These are phyloP conservation scores for Tokudaia tokunoshimensis DNA, from an alignment of 2,797 vertebrate species.

Conservation along the genomic window DNA sequence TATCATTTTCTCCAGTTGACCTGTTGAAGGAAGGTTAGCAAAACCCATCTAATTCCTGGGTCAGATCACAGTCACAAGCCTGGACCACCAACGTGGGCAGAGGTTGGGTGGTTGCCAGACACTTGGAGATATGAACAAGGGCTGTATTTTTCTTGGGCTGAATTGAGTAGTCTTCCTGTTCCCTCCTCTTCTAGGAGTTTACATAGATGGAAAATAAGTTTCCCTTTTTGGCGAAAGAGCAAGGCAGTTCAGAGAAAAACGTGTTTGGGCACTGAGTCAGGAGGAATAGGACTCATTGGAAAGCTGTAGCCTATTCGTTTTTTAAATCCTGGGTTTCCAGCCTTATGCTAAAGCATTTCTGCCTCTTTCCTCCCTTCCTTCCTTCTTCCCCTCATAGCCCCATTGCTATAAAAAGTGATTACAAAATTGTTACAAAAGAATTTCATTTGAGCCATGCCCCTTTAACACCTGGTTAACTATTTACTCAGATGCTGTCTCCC, in stretches of 20 bases:
- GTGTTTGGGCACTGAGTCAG: slow-evolving; percentile 73
- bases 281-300: slow-evolving; percentile 70
- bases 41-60: slow-evolving; percentile 71
- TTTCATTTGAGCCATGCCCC: slow-evolving; percentile 28
- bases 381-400: not conserved
- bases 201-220: slow-evolving; percentile 78
- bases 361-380: not conserved
- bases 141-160: slow-evolving; percentile 81
- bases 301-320: slow-evolving; percentile 60
- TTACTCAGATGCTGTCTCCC: not conserved
- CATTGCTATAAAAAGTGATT: slow-evolving; percentile 14
- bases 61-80: slow-evolving; percentile 19
- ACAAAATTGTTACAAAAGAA: slow-evolving; percentile 40
- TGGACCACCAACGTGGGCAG: slow-evolving; percentile 65
- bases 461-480: slow-evolving; percentile 44
- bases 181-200: slow-evolving; percentile 68
- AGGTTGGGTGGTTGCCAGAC: slow-evolving; percentile 70
- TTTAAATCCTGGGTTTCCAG: slow-evolving; percentile 59
- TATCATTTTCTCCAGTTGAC: slow-evolving; percentile 59
- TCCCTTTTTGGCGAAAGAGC: slow-evolving; percentile 71
- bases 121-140: slow-evolving; percentile 77
- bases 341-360: slow-evolving; percentile 28
- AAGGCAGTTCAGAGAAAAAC: slow-evolving; percentile 74
- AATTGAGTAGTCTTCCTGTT: slow-evolving; percentile 73
- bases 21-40: slow-evolving; percentile 74